A percentile compares a stretch with the other conserved stretches of the same genome.
Conservation (phyloP, 1,140 invertebrate genomes). For the Leptonema lineaticorne region DNA sequence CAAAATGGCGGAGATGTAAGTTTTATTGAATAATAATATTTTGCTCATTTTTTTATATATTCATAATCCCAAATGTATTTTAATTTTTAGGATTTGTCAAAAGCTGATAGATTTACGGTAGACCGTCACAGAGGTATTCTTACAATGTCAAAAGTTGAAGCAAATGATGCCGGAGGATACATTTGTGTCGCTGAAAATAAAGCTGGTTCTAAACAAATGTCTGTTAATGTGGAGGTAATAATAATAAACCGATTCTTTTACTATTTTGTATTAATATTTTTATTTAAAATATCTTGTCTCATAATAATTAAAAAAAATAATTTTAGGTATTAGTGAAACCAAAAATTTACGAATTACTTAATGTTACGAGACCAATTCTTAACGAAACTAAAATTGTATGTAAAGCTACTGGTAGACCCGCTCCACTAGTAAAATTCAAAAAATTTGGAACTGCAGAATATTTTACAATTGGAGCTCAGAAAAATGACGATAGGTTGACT, state of each 20-base stretch:
- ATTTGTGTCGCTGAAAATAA: slow-evolving; percentile 80
- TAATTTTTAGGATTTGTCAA: slow-evolving; percentile 62
- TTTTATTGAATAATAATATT: slow-evolving; percentile 45
- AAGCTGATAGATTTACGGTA: slow-evolving; percentile 71
- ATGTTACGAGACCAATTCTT: slow-evolving; percentile 67
- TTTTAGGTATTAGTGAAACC: slow-evolving; percentile 71
- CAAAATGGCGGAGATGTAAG: slow-evolving; percentile 48
- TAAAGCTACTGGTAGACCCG: slow-evolving; percentile 73
- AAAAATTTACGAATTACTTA: slow-evolving; percentile 74
- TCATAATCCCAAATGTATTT: slow-evolving; percentile 5
- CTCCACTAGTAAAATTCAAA: slow-evolving; percentile 73
- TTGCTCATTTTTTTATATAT: slow-evolving; percentile 6
- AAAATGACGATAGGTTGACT: slow-evolving; percentile 57
- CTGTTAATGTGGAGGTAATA: slow-evolving; percentile 60
- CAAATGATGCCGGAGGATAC: slow-evolving; percentile 77
- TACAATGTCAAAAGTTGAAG: slow-evolving; percentile 73
- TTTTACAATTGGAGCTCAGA: slow-evolving; percentile 62
- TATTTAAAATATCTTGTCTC: too few species aligned
- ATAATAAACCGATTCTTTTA: slow-evolving; percentile 6
- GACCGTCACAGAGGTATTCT: slow-evolving; percentile 68
- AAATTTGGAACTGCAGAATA: slow-evolving; percentile 59
- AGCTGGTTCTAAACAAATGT: slow-evolving; percentile 69
- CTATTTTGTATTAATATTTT: slow-evolving; percentile 1
- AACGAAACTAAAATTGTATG: slow-evolving; percentile 70
- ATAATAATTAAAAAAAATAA: neutral